Evolutionary conservation across 2,888 invertebrate genomes (phyloP), one percentile per base, ranked within the genome.

Genomic region (Gasteruption jaculator): DNA sequence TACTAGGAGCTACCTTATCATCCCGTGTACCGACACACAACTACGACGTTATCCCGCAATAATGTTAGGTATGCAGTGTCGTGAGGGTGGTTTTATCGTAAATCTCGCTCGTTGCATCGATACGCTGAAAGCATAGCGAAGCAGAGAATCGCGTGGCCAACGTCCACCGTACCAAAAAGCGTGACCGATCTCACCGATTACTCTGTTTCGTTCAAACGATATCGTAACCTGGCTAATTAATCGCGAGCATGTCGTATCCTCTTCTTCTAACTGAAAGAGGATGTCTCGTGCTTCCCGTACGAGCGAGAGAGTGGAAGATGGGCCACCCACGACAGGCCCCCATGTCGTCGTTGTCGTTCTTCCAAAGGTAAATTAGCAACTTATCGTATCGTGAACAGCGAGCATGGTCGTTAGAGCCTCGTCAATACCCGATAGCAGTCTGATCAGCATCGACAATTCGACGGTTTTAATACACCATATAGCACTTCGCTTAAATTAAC

Each of bases 311-410:
- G 44, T 38, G 46, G 48, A 46, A 52, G 52, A 57, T 26, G 51
- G 64, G 57, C 64, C 65, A 64, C 64, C 65, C 65, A 63, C 61
- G 59, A 58, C 56, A 60, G 48, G 42, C 52, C 45, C 49, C 40
- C 50, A 47, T 48, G 48, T 45, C 41, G 43, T 41, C 48, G 43
- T 56, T 58, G 54, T 56, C 60, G 49, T 51, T 49, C 48, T 43
- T 46, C 50, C 57, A 58, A 61, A 61, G 59, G 55, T 58, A 61
- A 65, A 64, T 63, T 62, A 63, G 58, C 60, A 56, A 59, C 59
- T 63, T 63, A 64, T 61, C 62, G 62, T 57, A 56, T 51, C 49
- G 46, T 37, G 22, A 37, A 46, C 26, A 11, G 26, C 26, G 26
- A 26, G 14, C 14, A 26, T 12, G n/a, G n/a, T 26, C 26, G 5